phyloP scores from a whole-genome alignment of 2,888 invertebrate species.

The Drosophila nigricruria region DNA sequence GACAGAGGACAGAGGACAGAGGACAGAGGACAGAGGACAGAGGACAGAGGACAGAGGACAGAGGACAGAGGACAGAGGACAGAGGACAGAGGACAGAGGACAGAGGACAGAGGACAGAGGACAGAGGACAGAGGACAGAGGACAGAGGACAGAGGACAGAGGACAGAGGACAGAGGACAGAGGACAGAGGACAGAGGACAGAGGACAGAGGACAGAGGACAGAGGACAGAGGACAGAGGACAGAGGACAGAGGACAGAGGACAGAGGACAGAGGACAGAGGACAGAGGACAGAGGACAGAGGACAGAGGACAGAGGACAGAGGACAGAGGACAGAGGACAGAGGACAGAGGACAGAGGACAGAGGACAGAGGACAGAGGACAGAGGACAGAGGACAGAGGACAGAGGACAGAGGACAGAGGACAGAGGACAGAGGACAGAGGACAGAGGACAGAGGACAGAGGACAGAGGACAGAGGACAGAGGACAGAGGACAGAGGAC shows the following conservation, averaged over 20 bases:
- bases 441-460: not conserved
- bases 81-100: not conserved
- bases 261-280: not conserved
- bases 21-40: not conserved
- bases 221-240: not conserved
- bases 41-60: not conserved
- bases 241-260: not conserved
- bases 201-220: not conserved
- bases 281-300: not conserved
- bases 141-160: not conserved
- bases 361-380: not conserved
- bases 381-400: too few species aligned
- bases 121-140: not conserved
- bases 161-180: not conserved
- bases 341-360: not conserved
- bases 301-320: not conserved
- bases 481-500: not conserved
- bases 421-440: not conserved
- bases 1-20: not conserved
- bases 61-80: not conserved
- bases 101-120: not conserved
- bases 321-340: not conserved
- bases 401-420: fast-evolving
- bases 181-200: not conserved
- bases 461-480: not conserved